Evolutionary conservation across 2,113 vertebrate species (phyloP).

Genomic region (Sclerurus mexicanus): DNA sequence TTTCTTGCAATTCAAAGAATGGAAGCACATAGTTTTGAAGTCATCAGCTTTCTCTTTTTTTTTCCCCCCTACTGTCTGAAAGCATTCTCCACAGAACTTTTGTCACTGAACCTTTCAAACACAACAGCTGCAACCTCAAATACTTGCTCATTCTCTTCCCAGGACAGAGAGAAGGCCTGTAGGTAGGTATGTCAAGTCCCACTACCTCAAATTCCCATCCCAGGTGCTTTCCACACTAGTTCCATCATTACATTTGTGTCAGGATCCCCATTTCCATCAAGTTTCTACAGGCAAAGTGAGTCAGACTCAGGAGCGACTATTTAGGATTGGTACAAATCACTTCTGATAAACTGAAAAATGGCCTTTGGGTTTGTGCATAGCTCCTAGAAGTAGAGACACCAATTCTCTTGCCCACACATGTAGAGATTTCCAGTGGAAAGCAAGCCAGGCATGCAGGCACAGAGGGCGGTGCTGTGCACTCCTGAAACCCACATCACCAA

Average conservation of each 20-base stretch:
- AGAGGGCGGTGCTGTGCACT: not conserved
- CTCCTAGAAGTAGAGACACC: not conserved
- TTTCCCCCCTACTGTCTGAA: not conserved
- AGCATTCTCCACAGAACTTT: not conserved
- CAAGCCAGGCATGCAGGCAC: not conserved
- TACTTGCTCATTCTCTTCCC: not conserved
- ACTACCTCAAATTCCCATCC: not conserved
- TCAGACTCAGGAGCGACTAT: not conserved
- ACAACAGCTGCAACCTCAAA: not conserved
- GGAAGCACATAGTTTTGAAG: not conserved
- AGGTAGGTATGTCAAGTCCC: not conserved
- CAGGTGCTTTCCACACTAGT: not conserved
- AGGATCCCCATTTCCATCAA: not conserved
- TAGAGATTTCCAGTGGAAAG: not conserved
- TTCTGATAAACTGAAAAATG: not conserved
- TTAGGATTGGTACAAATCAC: not conserved
- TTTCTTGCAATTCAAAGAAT: not conserved
- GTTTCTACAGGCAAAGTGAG: not conserved
- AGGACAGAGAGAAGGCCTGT: not conserved
- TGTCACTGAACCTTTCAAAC: not conserved
- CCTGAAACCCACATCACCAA: too few relatives aligned
- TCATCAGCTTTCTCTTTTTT: not conserved
- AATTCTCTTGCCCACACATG: accelerated
- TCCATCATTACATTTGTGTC: not conserved
- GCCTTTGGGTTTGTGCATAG: not conserved